Base-by-base conservation (phyloP, 2,888 invertebrate species). In the Lycia hirtaria region DNA sequence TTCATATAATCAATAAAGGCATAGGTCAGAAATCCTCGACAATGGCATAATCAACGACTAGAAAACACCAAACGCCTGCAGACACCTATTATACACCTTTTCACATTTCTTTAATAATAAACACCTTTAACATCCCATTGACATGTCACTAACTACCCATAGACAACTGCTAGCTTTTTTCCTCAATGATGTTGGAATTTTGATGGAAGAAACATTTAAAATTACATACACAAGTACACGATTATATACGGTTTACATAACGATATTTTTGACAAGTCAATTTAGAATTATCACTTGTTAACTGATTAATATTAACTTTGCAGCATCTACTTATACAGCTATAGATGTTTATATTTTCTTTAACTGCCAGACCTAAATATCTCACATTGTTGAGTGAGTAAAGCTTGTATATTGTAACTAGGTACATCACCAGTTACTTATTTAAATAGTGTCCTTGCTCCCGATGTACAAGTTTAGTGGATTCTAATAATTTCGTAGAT, bases 211-310 rank as follows among this genome's bases (percentile, higher is more conserved):
- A 54, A 58, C 41, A 35, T 54, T 40, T 30, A 55, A 56, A 62
- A 56, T 56, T 40, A 45, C 56, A 47, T 12, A 55, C 17, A 45
- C 53, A 38, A 43, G 22, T 56, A 38, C 15, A 4, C 22, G 41
- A 60, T 61, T 47, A 24, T 45, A 20, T 50, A 56, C 43, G 51
- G 58, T 62, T 50, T 52, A 59, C 50, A 51, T 62, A 64, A 62
- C 47, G 14, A 30, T 40, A 51, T 44, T 52, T 60, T 54, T 55
- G 49, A 55, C 52, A 20, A 50, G 22, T 50, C 49, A 45, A 56
- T 38, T 55, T 33, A 28, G 24, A 20, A 37, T 55, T 54, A 48
- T 19, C 26, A 4, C 22, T 15, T 35, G 15, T 22, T 3, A 35
- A 30, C 20, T 15, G 15, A 40, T 50, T 40, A 40, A 15, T 50